Base-by-base conservation (phyloP, 1,140 invertebrate species). In the Polyergus mexicanus region DNA sequence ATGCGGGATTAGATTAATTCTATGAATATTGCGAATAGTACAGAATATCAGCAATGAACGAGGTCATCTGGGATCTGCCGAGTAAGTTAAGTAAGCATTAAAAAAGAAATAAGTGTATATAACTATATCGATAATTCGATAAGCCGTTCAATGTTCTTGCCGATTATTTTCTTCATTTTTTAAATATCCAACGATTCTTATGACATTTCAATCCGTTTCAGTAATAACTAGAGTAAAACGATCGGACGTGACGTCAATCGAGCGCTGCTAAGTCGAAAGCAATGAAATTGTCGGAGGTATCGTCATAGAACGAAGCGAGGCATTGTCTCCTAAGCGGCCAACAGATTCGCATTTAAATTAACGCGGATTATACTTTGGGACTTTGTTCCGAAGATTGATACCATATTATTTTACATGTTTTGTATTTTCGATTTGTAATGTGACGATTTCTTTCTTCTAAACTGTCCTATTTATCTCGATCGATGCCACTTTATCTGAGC, bases 191-290 rank as follows among this genome's bases (percentile, higher is more conserved):
- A 74, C 76, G 85, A 90, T 86, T 88, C 77, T 51, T 51, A 86
- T 88, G 83, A 85, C 89, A 85, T 87, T 89, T 85, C 90, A 90
- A 91, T 92, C 89, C 86, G 87, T 90, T 91, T 88, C 85, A 35
- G 87, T 90, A 92, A 91, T 90, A 92, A 92, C 89, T 77, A 77
- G 54, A 69, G 85, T 84, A 91, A 91, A 89, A 91, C 87, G 90
- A 86, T 87, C 89, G 75, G 68, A 92, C 86, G 89, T 90, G 89
- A 90, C 87, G 88, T 91, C 87, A 91, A 80, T 90, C 66, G 85
- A 87, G 84, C 66, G 58, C 62, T 58, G 54, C 44, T 41, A 88
- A 88, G 80, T 56, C 38, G 58, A 32, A 63, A 47, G 84, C 22
- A 47, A 86, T 91, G 54, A 69, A 86, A 89, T 91, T 91, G 88